Evolutionary conservation across 2,888 invertebrate species (phyloP), one percentile per base, ranked within the genome.

Genomic region (Lacanobia wlatinum): DNA sequence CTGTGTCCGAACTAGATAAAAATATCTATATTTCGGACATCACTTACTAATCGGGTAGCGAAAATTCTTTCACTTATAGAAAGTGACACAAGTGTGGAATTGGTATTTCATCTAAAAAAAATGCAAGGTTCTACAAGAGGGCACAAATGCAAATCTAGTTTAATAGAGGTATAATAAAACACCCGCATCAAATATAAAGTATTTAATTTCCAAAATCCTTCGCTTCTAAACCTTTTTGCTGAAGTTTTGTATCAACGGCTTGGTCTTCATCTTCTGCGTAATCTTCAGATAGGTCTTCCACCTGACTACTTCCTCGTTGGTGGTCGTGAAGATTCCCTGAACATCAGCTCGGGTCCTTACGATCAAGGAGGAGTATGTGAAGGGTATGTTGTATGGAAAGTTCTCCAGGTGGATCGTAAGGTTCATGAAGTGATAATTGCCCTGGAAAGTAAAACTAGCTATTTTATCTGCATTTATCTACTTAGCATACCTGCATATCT

Each of bases 341-440:
- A 87, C 68, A 53, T 87, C 86, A 0, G 69, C 83, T 3, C 86
- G 64, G 10, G 82, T 84, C 53, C 80, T 76, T n/a, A 86, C 83
- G 1, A 80, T 80, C 59, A 87, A 50, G 0, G 85, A 84, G 0
- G 83, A 82, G 65, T 85, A 87, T 0, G 86, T 87, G 52, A 87
- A 87, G 0, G 87, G 87, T 56, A 87, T 77, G 8, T 78, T 78
- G 38, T 84, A 70, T 0, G 87, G 86, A 10, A 87, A 83, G 46
- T 87, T 84, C 52, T 87, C 85, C 65, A 87, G 60, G 46, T 86
- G 83, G 9, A 87, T 80, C 8, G 77, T 73, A 0, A 87, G 8
- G 28, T 85, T 78, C 53, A 78, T 77, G 23, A 79, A 83, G 53
- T 82, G 82, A 50, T 86, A 84, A 72, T 82, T 71, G 0, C 86